Evolutionary conservation across 2,797 vertebrate genomes (phyloP).

Genomic region (Ctenosaura bakeri): DNA sequence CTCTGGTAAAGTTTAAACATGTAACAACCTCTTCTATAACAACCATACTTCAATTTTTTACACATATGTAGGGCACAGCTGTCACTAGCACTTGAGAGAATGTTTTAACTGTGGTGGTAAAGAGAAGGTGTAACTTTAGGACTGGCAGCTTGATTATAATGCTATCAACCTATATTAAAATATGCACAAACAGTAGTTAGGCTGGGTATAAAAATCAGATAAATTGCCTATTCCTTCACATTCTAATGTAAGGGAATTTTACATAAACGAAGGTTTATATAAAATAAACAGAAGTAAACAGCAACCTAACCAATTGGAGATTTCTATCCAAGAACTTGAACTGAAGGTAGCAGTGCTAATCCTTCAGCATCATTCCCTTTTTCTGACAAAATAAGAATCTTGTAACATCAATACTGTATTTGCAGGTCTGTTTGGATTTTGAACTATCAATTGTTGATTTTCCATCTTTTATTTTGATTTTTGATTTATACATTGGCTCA

Average conservation of each 20-base stretch:
- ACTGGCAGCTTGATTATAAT: constrained; percentile 48
- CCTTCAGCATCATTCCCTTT: constrained; percentile 7
- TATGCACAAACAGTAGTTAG: background rate
- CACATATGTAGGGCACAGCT: background rate
- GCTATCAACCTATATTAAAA: constrained; percentile 25
- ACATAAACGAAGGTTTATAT: background rate
- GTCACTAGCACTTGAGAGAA: constrained; percentile 37
- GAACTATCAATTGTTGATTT: background rate
- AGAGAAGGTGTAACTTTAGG: constrained; percentile 38
- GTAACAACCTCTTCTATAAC: constrained; percentile 37
- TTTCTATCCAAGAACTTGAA: constrained; percentile 57
- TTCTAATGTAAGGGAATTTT: constrained; percentile 28
- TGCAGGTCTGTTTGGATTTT: constrained; percentile 32
- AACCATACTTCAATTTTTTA: constrained; percentile 42
- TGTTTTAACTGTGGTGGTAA: constrained; percentile 10
- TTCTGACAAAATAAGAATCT: constrained; percentile 23
- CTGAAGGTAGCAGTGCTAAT: constrained; percentile 36
- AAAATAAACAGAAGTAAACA: constrained; percentile 11
- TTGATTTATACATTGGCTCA: background rate
- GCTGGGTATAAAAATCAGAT: constrained; percentile 46
- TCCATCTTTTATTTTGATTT: background rate
- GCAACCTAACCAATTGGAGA: constrained; percentile 52
- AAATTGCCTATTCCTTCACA: fast-evolving
- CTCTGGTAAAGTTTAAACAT: constrained; percentile 43
- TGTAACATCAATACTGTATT: constrained; percentile 47